Conservation (phyloP, 2,888 invertebrate genomes). For the Sarcophaga caerulescens region DNA sequence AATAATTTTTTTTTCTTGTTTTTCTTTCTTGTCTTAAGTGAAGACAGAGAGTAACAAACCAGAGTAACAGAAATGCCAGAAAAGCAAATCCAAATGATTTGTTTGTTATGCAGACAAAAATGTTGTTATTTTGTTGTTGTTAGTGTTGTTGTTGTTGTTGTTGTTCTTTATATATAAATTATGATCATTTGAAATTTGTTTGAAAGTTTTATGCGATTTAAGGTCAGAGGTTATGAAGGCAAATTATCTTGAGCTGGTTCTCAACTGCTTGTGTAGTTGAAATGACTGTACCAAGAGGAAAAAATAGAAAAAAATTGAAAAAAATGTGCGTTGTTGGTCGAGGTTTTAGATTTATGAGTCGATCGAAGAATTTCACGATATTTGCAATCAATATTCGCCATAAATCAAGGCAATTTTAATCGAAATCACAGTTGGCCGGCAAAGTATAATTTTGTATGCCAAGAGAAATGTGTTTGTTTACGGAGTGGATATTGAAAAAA, state of each 20-base stretch:
- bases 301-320: neutral
- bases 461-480: too few relatives aligned
- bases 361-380: slow-evolving; percentile 6
- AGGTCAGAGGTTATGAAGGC: slow-evolving; percentile 63
- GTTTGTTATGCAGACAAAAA: slow-evolving; percentile 59
- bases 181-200: slow-evolving; percentile 54
- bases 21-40: neutral
- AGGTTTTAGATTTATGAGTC: slow-evolving; percentile 20
- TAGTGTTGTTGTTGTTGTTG: neutral
- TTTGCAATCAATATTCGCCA: slow-evolving; percentile 27
- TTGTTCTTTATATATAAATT: slow-evolving; percentile 30
- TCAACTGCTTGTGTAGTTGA: neutral
- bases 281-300: neutral
- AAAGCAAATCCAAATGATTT: slow-evolving; percentile 54
- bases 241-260: slow-evolving; percentile 33
- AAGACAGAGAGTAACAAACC: neutral
- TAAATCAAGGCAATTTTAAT: slow-evolving; percentile 30
- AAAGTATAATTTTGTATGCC: neutral
- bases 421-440: neutral
- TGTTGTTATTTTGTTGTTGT: slow-evolving; percentile 59
- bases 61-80: neutral
- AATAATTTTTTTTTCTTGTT: neutral
- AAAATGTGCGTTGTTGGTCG: slow-evolving; percentile 15
- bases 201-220: slow-evolving; percentile 66
- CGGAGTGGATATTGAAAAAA: too few relatives aligned